Conservation (phyloP, 2,888 invertebrate species). For the Latrodectus hesperus region DNA sequence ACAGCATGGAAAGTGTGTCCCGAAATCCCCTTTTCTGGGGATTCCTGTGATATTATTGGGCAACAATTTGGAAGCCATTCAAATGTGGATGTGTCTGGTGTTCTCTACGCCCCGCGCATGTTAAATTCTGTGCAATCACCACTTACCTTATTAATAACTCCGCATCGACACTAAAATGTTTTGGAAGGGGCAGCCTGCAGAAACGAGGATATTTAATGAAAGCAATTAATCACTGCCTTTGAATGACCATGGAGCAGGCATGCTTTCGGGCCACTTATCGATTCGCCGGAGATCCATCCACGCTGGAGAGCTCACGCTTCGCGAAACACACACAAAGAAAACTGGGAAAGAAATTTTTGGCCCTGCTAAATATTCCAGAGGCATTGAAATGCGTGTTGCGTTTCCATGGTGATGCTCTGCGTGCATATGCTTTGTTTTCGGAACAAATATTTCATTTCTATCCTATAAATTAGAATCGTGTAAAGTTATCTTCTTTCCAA, state of each 20-base stretch:
- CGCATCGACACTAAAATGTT: conserved; percentile 2
- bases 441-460: neutral
- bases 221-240: conserved; percentile 47
- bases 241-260: neutral
- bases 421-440: neutral
- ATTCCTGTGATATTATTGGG: too few relatives aligned
- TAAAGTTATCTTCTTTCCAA: too few relatives aligned
- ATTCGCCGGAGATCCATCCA: neutral
- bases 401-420: conserved; percentile 8
- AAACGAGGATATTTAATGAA: conserved; percentile 37
- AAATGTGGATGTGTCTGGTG: neutral
- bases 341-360: neutral
- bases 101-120: conserved; percentile 3
- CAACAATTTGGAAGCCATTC: neutral
- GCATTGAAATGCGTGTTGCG: conserved; percentile 15
- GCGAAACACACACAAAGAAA: conserved; percentile 20
- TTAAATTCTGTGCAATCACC: conserved; percentile 11
- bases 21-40: too few relatives aligned
- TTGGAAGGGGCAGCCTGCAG: conserved; percentile 25
- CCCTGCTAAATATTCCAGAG: neutral
- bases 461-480: neutral
- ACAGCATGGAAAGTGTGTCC: too few relatives aligned
- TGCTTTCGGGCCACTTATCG: neutral
- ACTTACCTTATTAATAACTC: conserved; percentile 31
- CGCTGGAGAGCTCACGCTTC: conserved; percentile 13